Evolutionary conservation across 2,888 invertebrate species (phyloP).

Genomic region (Apamea sordens): DNA sequence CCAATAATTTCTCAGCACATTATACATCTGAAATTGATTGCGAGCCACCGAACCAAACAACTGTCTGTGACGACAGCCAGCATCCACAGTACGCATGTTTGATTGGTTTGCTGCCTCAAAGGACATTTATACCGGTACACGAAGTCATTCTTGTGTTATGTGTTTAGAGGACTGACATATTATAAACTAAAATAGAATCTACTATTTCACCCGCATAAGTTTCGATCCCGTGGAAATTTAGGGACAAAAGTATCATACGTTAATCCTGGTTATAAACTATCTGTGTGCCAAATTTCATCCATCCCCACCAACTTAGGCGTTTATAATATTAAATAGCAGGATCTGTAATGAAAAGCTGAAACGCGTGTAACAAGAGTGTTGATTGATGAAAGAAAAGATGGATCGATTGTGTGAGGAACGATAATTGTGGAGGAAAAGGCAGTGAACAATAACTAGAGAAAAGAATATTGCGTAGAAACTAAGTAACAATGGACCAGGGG

Average conservation of each 20-base stretch:
- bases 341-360: neutral
- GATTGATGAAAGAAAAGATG: neutral
- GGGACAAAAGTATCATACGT: too few relatives aligned
- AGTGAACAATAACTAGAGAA: neutral
- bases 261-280: too few relatives aligned
- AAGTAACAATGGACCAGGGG: neutral
- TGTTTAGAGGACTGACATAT: too few relatives aligned
- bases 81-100: neutral
- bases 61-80: neutral
- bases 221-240: too few relatives aligned
- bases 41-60: neutral
- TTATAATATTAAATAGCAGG: too few relatives aligned
- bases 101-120: neutral
- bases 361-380: neutral
- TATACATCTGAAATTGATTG: constrained; percentile 2
- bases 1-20: neutral
- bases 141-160: neutral
- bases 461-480: neutral
- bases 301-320: too few relatives aligned
- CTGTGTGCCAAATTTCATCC: too few relatives aligned
- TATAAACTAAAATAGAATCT: neutral
- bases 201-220: too few relatives aligned
- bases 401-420: neutral
- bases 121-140: neutral
- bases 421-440: neutral